A percentile compares a stretch with the other conserved stretches of the same genome.
These are phyloP conservation scores for Amblyteles armatorius DNA, from an alignment of 2,888 invertebrate species.

Conservation along the genomic window DNA sequence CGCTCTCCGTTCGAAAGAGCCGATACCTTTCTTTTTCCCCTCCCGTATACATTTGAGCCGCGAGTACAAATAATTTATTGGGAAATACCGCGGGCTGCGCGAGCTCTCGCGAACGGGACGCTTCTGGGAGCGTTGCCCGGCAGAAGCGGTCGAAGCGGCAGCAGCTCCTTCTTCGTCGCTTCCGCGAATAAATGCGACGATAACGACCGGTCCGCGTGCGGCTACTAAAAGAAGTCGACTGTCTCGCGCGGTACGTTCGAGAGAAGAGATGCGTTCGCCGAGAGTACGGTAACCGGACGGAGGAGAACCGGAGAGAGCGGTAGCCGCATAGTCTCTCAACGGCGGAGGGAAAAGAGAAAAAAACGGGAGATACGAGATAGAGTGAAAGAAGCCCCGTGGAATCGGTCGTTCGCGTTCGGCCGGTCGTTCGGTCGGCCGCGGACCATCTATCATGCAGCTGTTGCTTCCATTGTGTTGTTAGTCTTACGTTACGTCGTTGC, in stretches of 20 bases:
- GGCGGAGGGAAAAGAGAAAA: constrained; percentile 19
- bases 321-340: constrained; percentile 40
- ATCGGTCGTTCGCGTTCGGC: constrained; percentile 78
- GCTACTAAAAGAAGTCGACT: constrained; percentile 67
- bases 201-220: constrained; percentile 79
- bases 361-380: constrained; percentile 60
- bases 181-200: constrained; percentile 78
- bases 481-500: constrained; percentile 82
- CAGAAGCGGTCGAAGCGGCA: constrained; percentile 56
- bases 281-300: constrained; percentile 56
- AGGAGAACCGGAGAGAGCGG: constrained; percentile 53
- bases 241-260: constrained; percentile 52
- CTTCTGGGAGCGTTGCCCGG: constrained; percentile 58
- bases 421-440: constrained; percentile 72
- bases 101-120: constrained; percentile 63
- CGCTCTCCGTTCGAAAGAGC: constrained; percentile 6
- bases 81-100: constrained; percentile 39
- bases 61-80: constrained; percentile 62
- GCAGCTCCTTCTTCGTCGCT: constrained; percentile 72
- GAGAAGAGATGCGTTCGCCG: constrained; percentile 55
- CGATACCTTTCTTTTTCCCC: constrained; percentile 1
- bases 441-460: constrained; percentile 83
- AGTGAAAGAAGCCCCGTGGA: constrained; percentile 71
- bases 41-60: constrained; percentile 38
- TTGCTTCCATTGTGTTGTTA: constrained; percentile 84